Evolutionary conservation across 2,113 vertebrate genomes (phyloP).

Genomic region (Burhinus bistriatus): DNA sequence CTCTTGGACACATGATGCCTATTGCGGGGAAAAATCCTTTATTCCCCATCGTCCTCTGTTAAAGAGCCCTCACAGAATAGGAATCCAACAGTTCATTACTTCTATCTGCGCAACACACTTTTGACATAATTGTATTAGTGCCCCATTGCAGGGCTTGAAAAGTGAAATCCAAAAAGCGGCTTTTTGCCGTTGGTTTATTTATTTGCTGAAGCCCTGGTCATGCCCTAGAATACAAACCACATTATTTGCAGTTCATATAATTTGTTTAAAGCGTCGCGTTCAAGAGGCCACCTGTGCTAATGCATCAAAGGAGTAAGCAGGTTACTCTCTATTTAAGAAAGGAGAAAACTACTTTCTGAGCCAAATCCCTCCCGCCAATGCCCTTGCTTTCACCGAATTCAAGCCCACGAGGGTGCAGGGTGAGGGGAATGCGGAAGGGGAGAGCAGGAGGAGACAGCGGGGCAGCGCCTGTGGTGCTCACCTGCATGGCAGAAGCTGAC

Average conservation of each 20-base stretch:
- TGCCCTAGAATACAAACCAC: not conserved
- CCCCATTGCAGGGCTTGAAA: not conserved
- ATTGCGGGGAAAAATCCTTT: not conserved
- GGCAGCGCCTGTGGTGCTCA: not conserved
- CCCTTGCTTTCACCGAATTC: not conserved
- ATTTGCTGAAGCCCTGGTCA: not conserved
- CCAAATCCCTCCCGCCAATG: not conserved
- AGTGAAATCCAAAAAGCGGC: not conserved
- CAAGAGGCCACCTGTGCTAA: not conserved
- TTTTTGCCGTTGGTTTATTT: not conserved
- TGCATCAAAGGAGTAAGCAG: not conserved
- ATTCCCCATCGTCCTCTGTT: not conserved
- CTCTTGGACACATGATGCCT: not conserved
- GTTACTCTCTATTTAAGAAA: not conserved
- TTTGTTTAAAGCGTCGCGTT: not conserved
- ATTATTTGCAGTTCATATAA: not conserved
- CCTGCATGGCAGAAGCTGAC: not conserved
- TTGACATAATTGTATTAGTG: not conserved
- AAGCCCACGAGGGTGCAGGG: not conserved
- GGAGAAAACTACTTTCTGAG: not conserved
- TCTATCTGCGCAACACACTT: conserved; percentile 4
- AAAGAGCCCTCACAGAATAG: conserved; percentile 11
- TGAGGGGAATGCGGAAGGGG: not conserved
- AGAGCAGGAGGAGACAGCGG: not conserved
- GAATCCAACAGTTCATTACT: conserved; percentile 35